A percentile compares a stretch with the other conserved stretches of the same genome.
These are phyloP conservation scores for Sebastes paucispinis DNA, from an alignment of 2,797 vertebrate species.

Conservation along the genomic window DNA sequence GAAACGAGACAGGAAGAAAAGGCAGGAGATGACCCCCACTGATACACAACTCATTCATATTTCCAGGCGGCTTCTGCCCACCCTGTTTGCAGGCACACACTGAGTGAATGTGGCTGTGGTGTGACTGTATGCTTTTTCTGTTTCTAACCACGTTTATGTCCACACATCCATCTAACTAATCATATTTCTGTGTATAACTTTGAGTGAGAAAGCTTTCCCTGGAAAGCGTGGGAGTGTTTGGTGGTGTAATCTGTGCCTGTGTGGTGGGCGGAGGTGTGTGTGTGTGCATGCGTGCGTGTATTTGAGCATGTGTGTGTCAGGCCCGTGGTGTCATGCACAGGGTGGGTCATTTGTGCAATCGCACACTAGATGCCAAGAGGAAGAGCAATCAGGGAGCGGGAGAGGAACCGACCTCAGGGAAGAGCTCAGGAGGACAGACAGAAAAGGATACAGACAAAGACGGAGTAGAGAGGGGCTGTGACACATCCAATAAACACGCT, in stretches of 20 bases:
- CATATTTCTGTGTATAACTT: conserved; percentile 37
- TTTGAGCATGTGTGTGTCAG: conserved; percentile 21
- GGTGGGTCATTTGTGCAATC: conserved; percentile 65
- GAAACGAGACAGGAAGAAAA: conserved; percentile 52
- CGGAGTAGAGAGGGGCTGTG: conserved; percentile 27
- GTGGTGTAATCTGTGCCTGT: not conserved
- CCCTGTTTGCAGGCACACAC: conserved; percentile 62
- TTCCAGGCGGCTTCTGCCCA: conserved; percentile 44
- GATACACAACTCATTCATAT: conserved; percentile 57
- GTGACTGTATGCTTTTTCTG: conserved; percentile 30
- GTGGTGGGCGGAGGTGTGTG: not conserved
- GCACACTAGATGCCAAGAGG: conserved; percentile 76
- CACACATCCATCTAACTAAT: conserved; percentile 53
- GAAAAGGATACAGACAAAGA: conserved; percentile 54
- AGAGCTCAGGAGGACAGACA: conserved; percentile 51
- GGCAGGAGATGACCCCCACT: conserved; percentile 54
- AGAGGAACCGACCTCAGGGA: conserved; percentile 66
- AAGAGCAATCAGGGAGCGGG: conserved; percentile 78
- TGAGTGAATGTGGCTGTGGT: conserved; percentile 54
- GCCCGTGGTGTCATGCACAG: conserved; percentile 70
- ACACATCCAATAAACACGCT: conserved; percentile 45
- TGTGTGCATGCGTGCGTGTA: not conserved
- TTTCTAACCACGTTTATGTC: conserved; percentile 55
- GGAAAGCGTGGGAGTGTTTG: conserved; percentile 35
- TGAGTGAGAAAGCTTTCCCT: conserved; percentile 39